These are phyloP conservation scores for Paracanthobrama guichenoti DNA, from an alignment of 2,113 vertebrate species.

Conservation along the genomic window DNA sequence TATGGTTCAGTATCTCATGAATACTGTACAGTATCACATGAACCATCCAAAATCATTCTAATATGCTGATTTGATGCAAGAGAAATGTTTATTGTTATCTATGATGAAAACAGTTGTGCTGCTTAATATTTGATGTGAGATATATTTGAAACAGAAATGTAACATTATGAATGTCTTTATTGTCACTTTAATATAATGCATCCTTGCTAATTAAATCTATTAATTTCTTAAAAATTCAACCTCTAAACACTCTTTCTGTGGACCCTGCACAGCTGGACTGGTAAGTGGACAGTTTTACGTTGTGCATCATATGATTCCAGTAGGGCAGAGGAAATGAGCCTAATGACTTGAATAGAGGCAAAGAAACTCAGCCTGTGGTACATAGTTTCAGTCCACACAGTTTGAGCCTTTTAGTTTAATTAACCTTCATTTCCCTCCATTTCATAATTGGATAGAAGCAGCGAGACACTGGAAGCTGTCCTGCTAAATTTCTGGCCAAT, in stretches of 20 bases:
- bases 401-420: conserved; percentile 36
- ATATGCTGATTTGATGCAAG: neutral
- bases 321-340: neutral
- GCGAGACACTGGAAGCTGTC: conserved; percentile 21
- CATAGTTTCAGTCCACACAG: conserved; percentile 29
- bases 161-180: neutral
- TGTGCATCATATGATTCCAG: conserved; percentile 23
- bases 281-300: conserved; percentile 11
- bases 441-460: conserved; percentile 30
- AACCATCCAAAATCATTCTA: neutral
- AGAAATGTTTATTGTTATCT: neutral
- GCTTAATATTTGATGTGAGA: too few species aligned
- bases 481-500: conserved; percentile 12
- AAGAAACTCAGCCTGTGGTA: conserved; percentile 13
- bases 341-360: conserved; percentile 23
- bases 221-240: neutral
- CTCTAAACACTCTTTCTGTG: conserved; percentile 53
- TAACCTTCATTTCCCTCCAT: conserved; percentile 46
- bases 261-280: conserved; percentile 22
- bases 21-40: neutral
- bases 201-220: neutral
- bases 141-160: too few species aligned
- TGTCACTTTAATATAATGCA: neutral
- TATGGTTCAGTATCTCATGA: neutral
- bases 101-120: neutral